Evolutionary conservation across 37 sponge, comb jelly and placozoan genomes (phyloP).

Genomic region (Bolinopsis microptera): DNA sequence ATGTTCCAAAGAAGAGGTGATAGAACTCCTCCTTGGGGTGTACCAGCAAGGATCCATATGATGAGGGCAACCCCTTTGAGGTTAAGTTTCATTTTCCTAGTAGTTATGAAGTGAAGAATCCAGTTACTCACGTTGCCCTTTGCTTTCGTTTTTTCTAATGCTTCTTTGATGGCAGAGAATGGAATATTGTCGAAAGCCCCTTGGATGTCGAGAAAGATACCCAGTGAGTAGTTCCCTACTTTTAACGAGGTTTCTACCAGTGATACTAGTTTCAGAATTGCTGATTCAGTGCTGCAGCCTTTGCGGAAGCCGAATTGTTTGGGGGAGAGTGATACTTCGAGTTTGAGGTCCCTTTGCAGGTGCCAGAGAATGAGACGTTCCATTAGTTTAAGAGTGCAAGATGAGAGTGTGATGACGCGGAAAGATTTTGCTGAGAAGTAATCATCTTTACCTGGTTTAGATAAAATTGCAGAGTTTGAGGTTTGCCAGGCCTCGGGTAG

Average conservation of each 20-base stretch:
- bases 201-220: conserved; percentile 40
- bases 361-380: conserved; percentile 53
- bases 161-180: conserved; percentile 4
- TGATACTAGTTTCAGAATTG: not conserved
- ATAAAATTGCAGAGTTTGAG: not conserved
- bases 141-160: not conserved
- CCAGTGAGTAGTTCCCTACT: not conserved
- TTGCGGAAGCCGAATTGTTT: conserved; percentile 54
- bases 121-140: conserved; percentile 30
- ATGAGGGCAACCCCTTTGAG: not conserved
- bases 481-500: conserved; percentile 41
- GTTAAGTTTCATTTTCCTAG: conserved; percentile 23
- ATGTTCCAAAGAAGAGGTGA: conserved; percentile 49
- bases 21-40: conserved; percentile 47
- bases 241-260: not conserved
- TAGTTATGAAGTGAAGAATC: conserved; percentile 16
- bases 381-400: conserved; percentile 27
- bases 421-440: conserved; percentile 60
- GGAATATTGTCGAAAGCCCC: conserved; percentile 58
- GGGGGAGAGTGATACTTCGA: not conserved
- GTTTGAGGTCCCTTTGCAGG: conserved; percentile 39
- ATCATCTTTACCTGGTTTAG: no score
- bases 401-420: conserved; percentile 14
- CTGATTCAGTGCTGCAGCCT: conserved; percentile 42
- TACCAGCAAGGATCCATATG: conserved; percentile 7